Evolutionary conservation across 2,797 vertebrate genomes (phyloP).

Genomic region (Acipenser ruthenus): DNA sequence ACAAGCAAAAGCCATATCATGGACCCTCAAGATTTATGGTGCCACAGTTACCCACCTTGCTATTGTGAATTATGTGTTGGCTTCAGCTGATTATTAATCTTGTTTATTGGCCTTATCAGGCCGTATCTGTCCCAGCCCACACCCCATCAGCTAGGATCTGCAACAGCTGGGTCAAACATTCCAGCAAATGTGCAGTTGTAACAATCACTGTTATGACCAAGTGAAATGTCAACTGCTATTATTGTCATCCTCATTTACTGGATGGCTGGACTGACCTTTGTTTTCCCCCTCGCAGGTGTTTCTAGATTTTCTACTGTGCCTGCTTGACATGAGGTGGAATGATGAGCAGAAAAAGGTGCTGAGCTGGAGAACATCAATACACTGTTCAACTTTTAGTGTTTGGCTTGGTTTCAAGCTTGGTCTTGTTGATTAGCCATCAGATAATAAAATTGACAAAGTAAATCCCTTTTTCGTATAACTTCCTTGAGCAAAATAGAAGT

Average conservation of each 20-base stretch:
- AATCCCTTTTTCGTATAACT: too few relatives aligned
- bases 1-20: neutral
- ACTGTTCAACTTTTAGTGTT: too few relatives aligned
- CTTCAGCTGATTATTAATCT: conserved; percentile 26
- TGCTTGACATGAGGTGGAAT: conserved; percentile 3
- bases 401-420: too few relatives aligned
- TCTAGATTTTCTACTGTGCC: conserved; percentile 23
- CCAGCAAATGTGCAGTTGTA: conserved; percentile 25
- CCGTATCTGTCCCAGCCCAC: conserved; percentile 16
- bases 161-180: conserved; percentile 25
- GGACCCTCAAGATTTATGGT: neutral
- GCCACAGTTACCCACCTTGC: neutral
- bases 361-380: too few relatives aligned
- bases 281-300: conserved; percentile 26
- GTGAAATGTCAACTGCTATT: conserved; percentile 35
- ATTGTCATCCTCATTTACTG: conserved; percentile 21
- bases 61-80: neutral
- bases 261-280: conserved; percentile 39
- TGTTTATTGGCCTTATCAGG: conserved; percentile 27
- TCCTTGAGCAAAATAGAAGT: too few relatives aligned
- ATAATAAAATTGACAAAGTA: too few relatives aligned
- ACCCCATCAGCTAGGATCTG: conserved; percentile 23
- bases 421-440: too few relatives aligned
- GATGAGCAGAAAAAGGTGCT: neutral
- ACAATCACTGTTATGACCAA: conserved; percentile 36